Evolutionary conservation across 2,888 invertebrate genomes (phyloP).

Genomic region (Lypha dubia): DNA sequence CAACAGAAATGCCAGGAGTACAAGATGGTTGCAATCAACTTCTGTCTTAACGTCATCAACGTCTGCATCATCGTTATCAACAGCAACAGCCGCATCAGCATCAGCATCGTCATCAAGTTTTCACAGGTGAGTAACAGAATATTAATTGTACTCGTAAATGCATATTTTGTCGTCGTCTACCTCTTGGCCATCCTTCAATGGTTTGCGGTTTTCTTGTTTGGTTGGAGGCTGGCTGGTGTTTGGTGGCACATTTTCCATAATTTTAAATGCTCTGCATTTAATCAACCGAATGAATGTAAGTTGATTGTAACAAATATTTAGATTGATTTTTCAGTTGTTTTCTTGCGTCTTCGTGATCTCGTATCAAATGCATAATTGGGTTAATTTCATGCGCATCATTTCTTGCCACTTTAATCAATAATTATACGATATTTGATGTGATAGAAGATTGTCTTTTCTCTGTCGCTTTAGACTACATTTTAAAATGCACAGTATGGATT

Average conservation of each 20-base stretch:
- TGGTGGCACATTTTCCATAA: constrained; percentile 28
- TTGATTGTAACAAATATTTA: constrained; percentile 48
- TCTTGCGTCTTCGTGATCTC: constrained; percentile 7
- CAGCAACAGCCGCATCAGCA: constrained; percentile 31
- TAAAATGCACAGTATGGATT: neutral
- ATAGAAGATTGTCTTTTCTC: neutral
- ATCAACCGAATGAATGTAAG: constrained; percentile 43
- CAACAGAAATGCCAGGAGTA: constrained; percentile 54
- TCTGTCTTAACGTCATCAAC: constrained; percentile 53
- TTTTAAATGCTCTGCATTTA: constrained; percentile 40
- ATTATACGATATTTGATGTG: constrained; percentile 36
- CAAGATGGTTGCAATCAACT: constrained; percentile 72
- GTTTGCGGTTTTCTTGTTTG: neutral
- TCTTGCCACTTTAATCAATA: constrained; percentile 65
- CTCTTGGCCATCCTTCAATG: constrained; percentile 26
- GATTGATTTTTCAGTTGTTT: constrained; percentile 43
- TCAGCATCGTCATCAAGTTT: constrained; percentile 60
- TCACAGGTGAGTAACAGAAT: constrained; percentile 72
- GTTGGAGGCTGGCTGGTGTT: neutral
- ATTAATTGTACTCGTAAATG: constrained; percentile 45
- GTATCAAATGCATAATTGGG: constrained; percentile 66
- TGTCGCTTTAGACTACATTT: neutral
- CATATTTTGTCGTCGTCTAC: constrained; percentile 36
- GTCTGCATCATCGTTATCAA: constrained; percentile 17
- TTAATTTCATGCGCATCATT: constrained; percentile 68